Evolutionary conservation across 2,113 vertebrate species (phyloP).

Genomic region (Microtus ochrogaster): DNA sequence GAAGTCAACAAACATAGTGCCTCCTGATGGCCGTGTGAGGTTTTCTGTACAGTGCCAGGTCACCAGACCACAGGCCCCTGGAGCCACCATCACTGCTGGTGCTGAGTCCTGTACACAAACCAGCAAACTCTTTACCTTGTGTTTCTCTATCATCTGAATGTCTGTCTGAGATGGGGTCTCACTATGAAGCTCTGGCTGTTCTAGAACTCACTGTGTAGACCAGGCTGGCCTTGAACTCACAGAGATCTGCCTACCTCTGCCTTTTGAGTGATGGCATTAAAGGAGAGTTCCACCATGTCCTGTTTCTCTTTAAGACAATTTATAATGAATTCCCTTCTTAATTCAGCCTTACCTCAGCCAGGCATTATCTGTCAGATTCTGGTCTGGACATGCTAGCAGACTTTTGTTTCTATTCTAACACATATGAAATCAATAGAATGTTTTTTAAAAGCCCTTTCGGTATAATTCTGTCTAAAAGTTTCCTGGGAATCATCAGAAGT

Average conservation of each 20-base stretch:
- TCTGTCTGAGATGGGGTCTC: background rate
- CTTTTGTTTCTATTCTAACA: background rate
- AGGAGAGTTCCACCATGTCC: background rate
- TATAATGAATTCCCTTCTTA: background rate
- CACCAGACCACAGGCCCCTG: background rate
- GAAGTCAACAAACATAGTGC: background rate
- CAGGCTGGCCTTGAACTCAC: background rate
- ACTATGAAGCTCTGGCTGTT: background rate
- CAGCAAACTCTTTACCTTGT: background rate
- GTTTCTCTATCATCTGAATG: background rate
- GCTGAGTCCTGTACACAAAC: background rate
- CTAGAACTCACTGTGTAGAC: background rate
- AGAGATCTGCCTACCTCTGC: background rate
- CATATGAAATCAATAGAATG: background rate
- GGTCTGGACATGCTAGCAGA: background rate
- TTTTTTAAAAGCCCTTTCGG: background rate
- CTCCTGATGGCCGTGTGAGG: accelerated
- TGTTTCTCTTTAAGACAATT: constrained; percentile 28
- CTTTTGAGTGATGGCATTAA: background rate
- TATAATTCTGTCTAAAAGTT: background rate
- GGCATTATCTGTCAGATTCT: constrained; percentile 7
- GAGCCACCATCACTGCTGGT: background rate
- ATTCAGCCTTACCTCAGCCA: constrained; percentile 1
- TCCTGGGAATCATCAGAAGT: background rate
- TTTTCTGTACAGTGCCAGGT: background rate